Percentiles rank a stretch among this genome's conserved stretches.
Evolutionary conservation across 2,113 vertebrate genomes (phyloP).

Genomic region (Dipodomys spectabilis): DNA sequence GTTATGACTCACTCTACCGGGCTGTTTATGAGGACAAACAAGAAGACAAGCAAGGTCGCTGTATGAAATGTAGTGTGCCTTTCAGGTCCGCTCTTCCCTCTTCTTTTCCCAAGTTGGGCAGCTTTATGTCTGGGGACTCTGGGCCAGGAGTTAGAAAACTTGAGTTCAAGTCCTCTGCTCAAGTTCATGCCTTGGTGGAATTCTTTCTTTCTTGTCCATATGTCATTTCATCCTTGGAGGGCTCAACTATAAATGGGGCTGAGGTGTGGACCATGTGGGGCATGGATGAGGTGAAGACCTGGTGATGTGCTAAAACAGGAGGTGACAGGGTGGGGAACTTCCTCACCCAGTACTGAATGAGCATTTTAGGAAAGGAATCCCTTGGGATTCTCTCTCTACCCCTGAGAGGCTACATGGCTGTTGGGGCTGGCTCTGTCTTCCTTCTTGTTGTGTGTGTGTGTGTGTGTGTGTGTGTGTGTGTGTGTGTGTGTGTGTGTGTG

Average conservation of each 20-base stretch:
- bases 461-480: not conserved
- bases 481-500: not conserved
- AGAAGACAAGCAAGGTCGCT: not conserved
- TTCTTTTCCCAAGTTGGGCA: too few species aligned
- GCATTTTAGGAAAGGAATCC: too few species aligned
- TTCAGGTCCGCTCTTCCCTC: too few species aligned
- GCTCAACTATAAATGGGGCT: not conserved
- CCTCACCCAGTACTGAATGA: rapidly evolving
- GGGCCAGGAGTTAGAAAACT: not conserved
- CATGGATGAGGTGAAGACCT: not conserved
- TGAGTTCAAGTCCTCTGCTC: not conserved
- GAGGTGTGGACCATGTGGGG: not conserved
- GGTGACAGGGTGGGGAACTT: rapidly evolving
- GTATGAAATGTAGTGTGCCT: rapidly evolving
- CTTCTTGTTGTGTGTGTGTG: not conserved
- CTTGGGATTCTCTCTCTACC: not conserved
- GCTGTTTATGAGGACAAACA: not conserved
- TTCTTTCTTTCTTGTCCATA: not conserved
- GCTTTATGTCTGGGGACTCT: too few species aligned
- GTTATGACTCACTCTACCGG: not conserved
- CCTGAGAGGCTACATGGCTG: rapidly evolving
- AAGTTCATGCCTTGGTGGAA: not conserved
- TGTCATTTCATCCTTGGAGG: not conserved
- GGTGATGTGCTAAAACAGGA: not conserved
- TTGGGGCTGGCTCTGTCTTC: not conserved